These are phyloP conservation scores for Apis laboriosa DNA, from an alignment of 1,140 invertebrate genomes.

Conservation along the genomic window DNA sequence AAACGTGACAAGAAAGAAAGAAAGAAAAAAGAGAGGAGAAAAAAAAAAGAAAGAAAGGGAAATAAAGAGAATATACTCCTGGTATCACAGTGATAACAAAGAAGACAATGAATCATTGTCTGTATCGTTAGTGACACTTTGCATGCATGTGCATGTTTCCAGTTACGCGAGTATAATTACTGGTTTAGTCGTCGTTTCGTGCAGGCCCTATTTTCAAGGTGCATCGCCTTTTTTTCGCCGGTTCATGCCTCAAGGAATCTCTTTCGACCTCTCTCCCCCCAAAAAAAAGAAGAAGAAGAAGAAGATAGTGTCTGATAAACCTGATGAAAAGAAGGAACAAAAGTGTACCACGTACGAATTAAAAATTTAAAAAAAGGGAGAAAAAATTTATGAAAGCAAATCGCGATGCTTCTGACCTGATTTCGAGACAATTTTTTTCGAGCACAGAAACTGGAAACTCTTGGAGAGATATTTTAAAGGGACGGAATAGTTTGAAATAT, in stretches of 20 bases:
- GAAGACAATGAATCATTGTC: constrained; percentile 49
- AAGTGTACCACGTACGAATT: background rate
- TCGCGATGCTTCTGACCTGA: background rate
- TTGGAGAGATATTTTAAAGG: too few relatives aligned
- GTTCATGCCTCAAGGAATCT: constrained; percentile 7
- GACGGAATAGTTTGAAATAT: too few relatives aligned
- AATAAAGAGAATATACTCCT: constrained; percentile 4
- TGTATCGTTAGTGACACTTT: constrained; percentile 17
- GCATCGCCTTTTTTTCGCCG: background rate
- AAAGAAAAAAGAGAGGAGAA: background rate
- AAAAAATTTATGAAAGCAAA: background rate
- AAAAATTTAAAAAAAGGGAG: background rate
- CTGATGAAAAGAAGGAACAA: background rate
- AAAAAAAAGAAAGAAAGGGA: background rate
- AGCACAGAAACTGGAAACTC: background rate
- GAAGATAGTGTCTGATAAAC: background rate
- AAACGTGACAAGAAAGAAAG: background rate
- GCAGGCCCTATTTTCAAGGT: constrained; percentile 14
- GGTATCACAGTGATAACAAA: constrained; percentile 33
- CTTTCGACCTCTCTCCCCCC: background rate
- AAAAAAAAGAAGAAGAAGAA: background rate
- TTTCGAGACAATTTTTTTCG: background rate
- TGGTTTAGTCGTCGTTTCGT: background rate
- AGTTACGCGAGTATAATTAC: constrained; percentile 41
- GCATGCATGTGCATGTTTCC: background rate